Evolutionary conservation across 1,140 invertebrate genomes (phyloP).

Genomic region (Hyles vespertilio): DNA sequence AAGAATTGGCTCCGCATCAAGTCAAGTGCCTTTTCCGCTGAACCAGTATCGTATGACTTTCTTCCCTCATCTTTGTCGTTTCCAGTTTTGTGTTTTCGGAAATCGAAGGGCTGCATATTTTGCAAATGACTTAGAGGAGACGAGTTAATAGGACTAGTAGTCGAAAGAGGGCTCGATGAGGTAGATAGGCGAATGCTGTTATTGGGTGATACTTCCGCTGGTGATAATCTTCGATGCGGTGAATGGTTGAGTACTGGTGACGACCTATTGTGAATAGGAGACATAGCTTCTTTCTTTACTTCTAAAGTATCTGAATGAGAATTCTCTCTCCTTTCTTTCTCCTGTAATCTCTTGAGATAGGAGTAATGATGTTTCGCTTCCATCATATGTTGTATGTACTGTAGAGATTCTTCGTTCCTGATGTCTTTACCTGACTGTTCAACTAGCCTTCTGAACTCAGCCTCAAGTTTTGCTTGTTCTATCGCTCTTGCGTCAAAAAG

Average conservation of each 20-base stretch:
- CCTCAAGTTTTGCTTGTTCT: slow-evolving; percentile 65
- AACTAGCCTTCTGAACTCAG: slow-evolving; percentile 68
- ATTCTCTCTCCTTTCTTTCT: slow-evolving; percentile 39
- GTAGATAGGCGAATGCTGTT: slow-evolving; percentile 54
- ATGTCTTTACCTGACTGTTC: slow-evolving; percentile 58
- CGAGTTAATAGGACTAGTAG: slow-evolving; percentile 76
- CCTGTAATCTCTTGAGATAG: slow-evolving; percentile 49
- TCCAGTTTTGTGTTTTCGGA: slow-evolving; percentile 78
- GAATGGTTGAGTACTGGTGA: slow-evolving; percentile 40
- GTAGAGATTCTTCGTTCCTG: slow-evolving; percentile 61
- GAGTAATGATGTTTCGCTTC: slow-evolving; percentile 60
- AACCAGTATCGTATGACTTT: slow-evolving; percentile 65
- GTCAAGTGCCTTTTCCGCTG: slow-evolving; percentile 73
- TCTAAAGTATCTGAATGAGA: slow-evolving; percentile 27
- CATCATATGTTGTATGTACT: slow-evolving; percentile 69
- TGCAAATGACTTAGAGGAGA: slow-evolving; percentile 92
- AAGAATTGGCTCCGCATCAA: slow-evolving; percentile 77
- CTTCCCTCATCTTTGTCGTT: slow-evolving; percentile 58
- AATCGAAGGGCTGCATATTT: slow-evolving; percentile 97
- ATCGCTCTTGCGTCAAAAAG: slow-evolving; percentile 46
- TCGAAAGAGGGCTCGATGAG: slow-evolving; percentile 66
- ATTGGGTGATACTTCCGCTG: slow-evolving; percentile 53
- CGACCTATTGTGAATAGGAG: slow-evolving; percentile 35
- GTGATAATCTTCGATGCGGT: slow-evolving; percentile 42
- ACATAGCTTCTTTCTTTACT: slow-evolving; percentile 46